Conservation (phyloP, 2,797 vertebrate species). For the Morus bassanus region DNA sequence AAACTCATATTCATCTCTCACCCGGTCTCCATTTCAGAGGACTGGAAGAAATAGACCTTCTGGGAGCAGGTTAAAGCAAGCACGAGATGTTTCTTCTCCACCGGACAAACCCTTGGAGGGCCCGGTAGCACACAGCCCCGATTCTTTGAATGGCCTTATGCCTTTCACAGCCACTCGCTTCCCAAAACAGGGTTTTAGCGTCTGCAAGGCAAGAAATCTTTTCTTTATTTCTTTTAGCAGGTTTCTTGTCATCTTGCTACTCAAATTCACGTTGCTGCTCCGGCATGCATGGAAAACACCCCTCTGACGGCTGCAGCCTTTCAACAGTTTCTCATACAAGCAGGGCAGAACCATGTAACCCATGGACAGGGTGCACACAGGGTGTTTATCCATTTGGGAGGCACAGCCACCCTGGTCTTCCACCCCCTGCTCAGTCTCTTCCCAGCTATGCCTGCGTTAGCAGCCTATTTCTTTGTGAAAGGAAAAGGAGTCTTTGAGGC, state of each 20-base stretch:
- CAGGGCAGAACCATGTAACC: background rate
- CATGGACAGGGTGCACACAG: rapidly evolving
- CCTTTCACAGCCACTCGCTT: conserved; percentile 39
- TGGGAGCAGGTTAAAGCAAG: conserved; percentile 39
- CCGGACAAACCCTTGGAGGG: conserved; percentile 51
- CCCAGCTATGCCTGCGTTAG: background rate
- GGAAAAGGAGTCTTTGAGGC: background rate
- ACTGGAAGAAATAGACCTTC: conserved; percentile 49
- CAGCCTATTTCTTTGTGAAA: background rate
- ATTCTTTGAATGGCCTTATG: conserved; percentile 45
- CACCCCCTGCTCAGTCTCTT: background rate
- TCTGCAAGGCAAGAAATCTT: conserved; percentile 59
- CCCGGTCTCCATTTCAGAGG: conserved; percentile 2
- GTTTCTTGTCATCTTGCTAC: conserved; percentile 61
- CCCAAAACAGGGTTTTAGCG: conserved; percentile 1
- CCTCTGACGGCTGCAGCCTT: conserved; percentile 51
- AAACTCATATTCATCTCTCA: conserved; percentile 40
- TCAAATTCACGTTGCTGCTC: conserved; percentile 10
- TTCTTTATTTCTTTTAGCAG: conserved; percentile 64
- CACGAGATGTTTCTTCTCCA: conserved; percentile 36
- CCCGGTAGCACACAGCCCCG: conserved; percentile 30
- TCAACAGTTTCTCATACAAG: conserved; percentile 67
- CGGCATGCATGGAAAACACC: background rate
- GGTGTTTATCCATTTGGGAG: background rate
- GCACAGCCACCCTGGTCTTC: background rate